Percentiles rank a stretch among this genome's conserved stretches.
phyloP scores from a whole-genome alignment of 2,888 invertebrate genomes.

The Abrostola triplasia region DNA sequence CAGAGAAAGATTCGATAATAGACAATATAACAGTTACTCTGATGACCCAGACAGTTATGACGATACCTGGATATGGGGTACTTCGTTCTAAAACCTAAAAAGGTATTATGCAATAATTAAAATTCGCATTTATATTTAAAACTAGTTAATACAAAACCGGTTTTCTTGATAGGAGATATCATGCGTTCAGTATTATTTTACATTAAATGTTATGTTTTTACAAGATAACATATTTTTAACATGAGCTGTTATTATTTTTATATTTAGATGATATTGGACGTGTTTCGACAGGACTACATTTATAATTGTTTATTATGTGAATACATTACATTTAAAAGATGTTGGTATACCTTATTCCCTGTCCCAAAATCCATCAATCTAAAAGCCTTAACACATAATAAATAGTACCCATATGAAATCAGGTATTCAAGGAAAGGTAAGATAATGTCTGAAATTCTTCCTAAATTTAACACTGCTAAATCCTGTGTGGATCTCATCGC shows the following conservation, averaged over 20 bases:
- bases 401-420: too few species aligned
- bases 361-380: too few species aligned
- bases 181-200: constrained; percentile 9
- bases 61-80: constrained; percentile 25
- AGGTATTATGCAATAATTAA: background rate
- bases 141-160: background rate
- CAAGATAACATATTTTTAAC: background rate
- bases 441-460: too few species aligned
- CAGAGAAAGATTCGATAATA: background rate
- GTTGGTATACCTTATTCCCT: too few species aligned
- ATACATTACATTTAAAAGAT: too few species aligned
- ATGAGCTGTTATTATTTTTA: background rate
- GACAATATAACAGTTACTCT: background rate
- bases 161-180: background rate
- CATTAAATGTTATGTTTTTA: background rate
- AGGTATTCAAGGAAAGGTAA: too few species aligned
- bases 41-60: background rate
- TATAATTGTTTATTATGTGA: too few species aligned
- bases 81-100: background rate
- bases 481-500: too few species aligned
- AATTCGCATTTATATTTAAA: constrained; percentile 1
- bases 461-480: too few species aligned
- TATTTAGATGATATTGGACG: background rate
- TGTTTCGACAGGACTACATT: background rate
- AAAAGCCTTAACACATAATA: too few species aligned